Conservation (phyloP, 1,140 invertebrate species). For the Drosophila hydei region DNA sequence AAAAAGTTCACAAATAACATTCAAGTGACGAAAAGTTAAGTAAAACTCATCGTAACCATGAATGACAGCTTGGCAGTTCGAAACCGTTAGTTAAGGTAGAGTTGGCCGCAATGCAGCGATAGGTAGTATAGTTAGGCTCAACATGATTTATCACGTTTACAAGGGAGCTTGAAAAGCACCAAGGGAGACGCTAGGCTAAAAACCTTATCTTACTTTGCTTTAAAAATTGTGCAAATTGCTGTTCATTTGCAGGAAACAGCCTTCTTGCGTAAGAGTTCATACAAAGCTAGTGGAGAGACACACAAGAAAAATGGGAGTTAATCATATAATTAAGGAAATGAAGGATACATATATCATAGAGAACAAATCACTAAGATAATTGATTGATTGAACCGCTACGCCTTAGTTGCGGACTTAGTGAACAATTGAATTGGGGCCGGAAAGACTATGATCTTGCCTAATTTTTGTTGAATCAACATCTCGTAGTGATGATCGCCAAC, state of each 20-base stretch:
- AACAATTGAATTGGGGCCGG: constrained; percentile 33
- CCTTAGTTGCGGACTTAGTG: background rate
- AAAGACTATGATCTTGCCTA: constrained; percentile 32
- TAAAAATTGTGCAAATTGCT: background rate
- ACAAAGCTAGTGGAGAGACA: too few relatives aligned
- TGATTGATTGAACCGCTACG: background rate
- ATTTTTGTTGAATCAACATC: constrained; percentile 7
- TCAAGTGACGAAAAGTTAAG: constrained; percentile 76
- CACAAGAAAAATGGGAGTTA: background rate
- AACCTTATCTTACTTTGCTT: too few relatives aligned
- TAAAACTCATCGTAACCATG: constrained; percentile 65
- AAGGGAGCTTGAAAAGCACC: too few relatives aligned
- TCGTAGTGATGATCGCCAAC: constrained; percentile 46
- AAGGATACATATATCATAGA: background rate
- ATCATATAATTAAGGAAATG: background rate
- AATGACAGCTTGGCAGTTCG: constrained; percentile 24
- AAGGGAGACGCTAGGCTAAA: too few relatives aligned
- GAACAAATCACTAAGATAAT: background rate
- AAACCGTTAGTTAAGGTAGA: too few relatives aligned
- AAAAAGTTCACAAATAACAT: constrained; percentile 76
- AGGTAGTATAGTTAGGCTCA: too few relatives aligned
- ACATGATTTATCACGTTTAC: too few relatives aligned
- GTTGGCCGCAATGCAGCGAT: too few relatives aligned
- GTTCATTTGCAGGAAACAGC: too few relatives aligned
- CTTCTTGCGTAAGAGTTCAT: too few relatives aligned